Base-by-base conservation (phyloP, 2,888 invertebrate species). In the Bhutanitis thaidina region DNA sequence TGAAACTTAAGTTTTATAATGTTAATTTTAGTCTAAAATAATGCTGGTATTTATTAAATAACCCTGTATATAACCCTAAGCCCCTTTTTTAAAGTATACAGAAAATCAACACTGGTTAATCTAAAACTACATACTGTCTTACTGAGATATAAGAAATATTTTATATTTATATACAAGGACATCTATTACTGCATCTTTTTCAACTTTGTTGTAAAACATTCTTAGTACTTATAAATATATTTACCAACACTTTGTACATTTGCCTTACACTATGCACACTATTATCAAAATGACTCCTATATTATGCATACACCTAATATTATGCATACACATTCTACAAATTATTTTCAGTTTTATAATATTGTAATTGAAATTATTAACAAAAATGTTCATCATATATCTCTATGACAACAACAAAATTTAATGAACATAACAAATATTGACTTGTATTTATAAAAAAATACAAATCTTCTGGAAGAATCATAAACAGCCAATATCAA, bases 171-270 rank as follows among this genome's bases (percentile, higher is more conserved):
- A 20, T 20, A 20, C 36, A 25, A 38, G 8, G 13, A 38, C 5
- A 38, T 38, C 16, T 38, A 12, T n/a, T 9, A 1, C 12, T 30
- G 20, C 30, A 29, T 39, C 29, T 36, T 29, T 43, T 43, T 14
- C 37, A 49, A 49, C 43, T 40, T 49, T 49, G 41, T 49, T 41
- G 15, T 50, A 27, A 15, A 30, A 29, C 10, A 30, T 30, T n/a
- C 13, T 34, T 12, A 34, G 34, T 13, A 34, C 34, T 12, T 34
- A 36, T 10, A 9, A 15, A 7, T 41, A 39, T 54, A 48, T 46
- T 46, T 46, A 30, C 27, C 35, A 40, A 45, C 40, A 44, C 49
- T 52, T 56, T 56, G 46, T 53, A 53, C 49, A 52, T 25, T 44
- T 36, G 14, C 13, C 48, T 36, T 47, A 52, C 39, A 37, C 36